These are phyloP conservation scores for Acrocyrtus sp. DNA, from an alignment of 2,888 invertebrate species.

Conservation along the genomic window DNA sequence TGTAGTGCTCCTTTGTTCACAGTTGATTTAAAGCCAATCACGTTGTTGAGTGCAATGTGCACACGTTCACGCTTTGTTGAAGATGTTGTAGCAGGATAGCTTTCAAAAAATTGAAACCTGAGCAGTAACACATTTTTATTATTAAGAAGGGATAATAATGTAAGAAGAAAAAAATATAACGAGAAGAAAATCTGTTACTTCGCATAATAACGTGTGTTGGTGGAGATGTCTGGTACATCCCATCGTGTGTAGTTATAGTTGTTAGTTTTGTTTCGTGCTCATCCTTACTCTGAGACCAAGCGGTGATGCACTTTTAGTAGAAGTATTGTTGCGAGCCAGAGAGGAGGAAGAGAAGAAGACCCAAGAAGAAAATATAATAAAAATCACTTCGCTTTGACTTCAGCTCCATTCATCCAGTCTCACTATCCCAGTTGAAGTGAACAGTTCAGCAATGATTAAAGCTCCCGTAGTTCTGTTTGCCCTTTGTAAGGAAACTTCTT, in stretches of 20 bases:
- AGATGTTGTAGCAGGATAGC: neutral
- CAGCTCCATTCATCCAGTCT: conserved; percentile 47
- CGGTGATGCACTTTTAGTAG: conserved; percentile 33
- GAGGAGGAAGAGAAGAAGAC: conserved; percentile 38
- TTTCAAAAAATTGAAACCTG: neutral
- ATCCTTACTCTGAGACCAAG: conserved; percentile 43
- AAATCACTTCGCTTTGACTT: conserved; percentile 40
- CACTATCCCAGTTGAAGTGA: conserved; percentile 45
- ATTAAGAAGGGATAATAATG: too few relatives aligned
- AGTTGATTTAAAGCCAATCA: too few relatives aligned
- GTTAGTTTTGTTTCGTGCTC: too few relatives aligned
- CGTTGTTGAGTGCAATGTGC: too few relatives aligned
- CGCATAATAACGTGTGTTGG: too few relatives aligned
- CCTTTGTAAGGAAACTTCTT: conserved; percentile 35
- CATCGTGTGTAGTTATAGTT: too few relatives aligned
- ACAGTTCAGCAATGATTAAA: conserved; percentile 51
- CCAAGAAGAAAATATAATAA: conserved; percentile 38
- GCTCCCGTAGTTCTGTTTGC: conserved; percentile 43
- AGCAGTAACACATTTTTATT: too few relatives aligned
- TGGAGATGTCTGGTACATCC: too few relatives aligned
- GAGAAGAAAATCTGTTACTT: too few relatives aligned
- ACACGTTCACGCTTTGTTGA: too few relatives aligned
- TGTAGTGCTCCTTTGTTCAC: conserved; percentile 33
- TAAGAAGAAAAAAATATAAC: too few relatives aligned
- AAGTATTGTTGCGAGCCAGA: conserved; percentile 33